Conservation (phyloP, 2,888 invertebrate genomes). For the Priocnemis perturbator region DNA sequence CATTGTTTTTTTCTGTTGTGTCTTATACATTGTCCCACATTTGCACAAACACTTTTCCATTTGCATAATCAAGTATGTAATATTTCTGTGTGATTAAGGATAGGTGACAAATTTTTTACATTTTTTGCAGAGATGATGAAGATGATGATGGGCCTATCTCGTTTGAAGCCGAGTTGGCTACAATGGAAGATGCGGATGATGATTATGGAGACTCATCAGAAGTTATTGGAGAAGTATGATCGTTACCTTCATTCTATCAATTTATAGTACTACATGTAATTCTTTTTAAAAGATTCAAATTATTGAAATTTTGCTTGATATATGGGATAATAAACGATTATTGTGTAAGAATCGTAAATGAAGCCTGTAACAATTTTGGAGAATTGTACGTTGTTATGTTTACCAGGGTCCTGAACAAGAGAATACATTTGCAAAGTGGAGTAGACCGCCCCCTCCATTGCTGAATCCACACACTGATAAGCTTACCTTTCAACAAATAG, state of each 20-base stretch:
- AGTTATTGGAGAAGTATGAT: slow-evolving; percentile 76
- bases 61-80: no score
- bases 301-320: no score
- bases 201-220: slow-evolving; percentile 76
- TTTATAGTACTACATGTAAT: background rate
- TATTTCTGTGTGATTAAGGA: no score
- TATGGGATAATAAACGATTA: no score
- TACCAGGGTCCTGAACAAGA: slow-evolving; percentile 82
- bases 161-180: slow-evolving; percentile 84
- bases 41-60: no score
- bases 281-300: no score
- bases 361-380: background rate
- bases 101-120: no score
- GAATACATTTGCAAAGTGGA: slow-evolving; percentile 84
- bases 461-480: slow-evolving; percentile 82
- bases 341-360: background rate
- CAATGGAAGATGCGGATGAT: slow-evolving; percentile 80
- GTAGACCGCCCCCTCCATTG: slow-evolving; percentile 82
- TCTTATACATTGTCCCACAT: no score
- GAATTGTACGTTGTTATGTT: slow-evolving; percentile 1
- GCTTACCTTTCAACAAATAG: slow-evolving; percentile 94
- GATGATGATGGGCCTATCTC: slow-evolving; percentile 80
- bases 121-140: slow-evolving; percentile 71
- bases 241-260: slow-evolving; percentile 4
- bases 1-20: background rate